Evolutionary conservation across 53 echinoderm and acorn worm genomes (phyloP).

Genomic region (Patiria pectinifera): DNA sequence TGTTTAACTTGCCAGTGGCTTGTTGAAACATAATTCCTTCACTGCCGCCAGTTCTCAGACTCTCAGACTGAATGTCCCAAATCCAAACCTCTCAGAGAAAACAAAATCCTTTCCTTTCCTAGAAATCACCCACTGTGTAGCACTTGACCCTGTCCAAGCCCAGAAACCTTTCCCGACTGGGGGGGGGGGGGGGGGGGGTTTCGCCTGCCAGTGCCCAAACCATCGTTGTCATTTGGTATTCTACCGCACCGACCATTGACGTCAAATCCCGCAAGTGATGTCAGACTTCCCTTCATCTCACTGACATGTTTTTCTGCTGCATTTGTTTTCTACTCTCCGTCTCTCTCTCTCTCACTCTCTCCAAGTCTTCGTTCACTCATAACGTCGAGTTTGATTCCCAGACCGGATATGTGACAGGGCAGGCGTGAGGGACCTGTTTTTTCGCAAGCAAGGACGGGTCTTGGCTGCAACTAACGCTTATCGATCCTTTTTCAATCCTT

Average conservation of each 20-base stretch:
- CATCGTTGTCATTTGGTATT: background rate
- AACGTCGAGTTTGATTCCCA: background rate
- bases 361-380: background rate
- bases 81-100: background rate
- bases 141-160: background rate
- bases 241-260: background rate
- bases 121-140: background rate
- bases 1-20: background rate
- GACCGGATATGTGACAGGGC: slow-evolving; percentile 26
- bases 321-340: background rate
- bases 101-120: background rate
- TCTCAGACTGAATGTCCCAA: background rate
- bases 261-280: background rate
- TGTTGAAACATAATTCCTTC: background rate
- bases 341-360: background rate
- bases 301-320: background rate
- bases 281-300: background rate
- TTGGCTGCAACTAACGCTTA: slow-evolving; percentile 2
- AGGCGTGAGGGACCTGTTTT: slow-evolving; percentile 34
- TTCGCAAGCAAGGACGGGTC: background rate
- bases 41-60: background rate
- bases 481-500: background rate
- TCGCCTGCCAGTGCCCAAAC: background rate
- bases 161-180: background rate
- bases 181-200: no score